Evolutionary conservation across 2,113 vertebrate genomes (phyloP).

Genomic region (Eulemur rufifrons): DNA sequence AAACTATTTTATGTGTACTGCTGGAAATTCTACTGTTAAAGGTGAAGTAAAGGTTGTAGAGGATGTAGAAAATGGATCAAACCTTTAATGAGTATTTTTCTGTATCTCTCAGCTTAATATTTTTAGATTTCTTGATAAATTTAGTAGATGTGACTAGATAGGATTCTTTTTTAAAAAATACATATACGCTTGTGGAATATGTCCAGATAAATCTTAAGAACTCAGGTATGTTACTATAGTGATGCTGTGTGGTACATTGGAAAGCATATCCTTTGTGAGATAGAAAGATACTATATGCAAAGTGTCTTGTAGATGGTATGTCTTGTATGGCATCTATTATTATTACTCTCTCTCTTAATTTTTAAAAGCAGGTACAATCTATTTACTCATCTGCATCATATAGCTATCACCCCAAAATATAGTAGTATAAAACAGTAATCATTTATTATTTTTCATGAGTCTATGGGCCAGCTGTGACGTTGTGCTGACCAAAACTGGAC

Average conservation of each 20-base stretch:
- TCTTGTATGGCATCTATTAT: not conserved
- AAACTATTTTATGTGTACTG: not conserved
- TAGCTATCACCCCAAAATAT: not conserved
- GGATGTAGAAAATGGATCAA: not conserved
- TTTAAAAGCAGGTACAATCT: not conserved
- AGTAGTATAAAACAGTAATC: not conserved
- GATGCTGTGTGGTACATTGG: not conserved
- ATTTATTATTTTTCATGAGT: not conserved
- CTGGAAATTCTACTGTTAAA: not conserved
- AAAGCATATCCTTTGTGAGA: not conserved
- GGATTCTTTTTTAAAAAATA: not conserved
- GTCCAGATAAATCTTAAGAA: not conserved
- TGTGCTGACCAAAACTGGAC: not conserved
- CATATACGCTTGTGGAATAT: not conserved
- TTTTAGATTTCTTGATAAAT: not conserved
- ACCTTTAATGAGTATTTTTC: not conserved
- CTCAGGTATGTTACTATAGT: not conserved
- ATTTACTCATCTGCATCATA: not conserved
- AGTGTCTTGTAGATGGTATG: not conserved
- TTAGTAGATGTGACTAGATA: not conserved
- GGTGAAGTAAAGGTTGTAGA: not conserved
- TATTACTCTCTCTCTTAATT: not conserved
- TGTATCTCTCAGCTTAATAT: not conserved
- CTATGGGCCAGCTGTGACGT: not conserved
- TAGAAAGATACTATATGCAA: not conserved